Base-by-base conservation (phyloP, 2,888 invertebrate species). In the Gasteruption jaculator region DNA sequence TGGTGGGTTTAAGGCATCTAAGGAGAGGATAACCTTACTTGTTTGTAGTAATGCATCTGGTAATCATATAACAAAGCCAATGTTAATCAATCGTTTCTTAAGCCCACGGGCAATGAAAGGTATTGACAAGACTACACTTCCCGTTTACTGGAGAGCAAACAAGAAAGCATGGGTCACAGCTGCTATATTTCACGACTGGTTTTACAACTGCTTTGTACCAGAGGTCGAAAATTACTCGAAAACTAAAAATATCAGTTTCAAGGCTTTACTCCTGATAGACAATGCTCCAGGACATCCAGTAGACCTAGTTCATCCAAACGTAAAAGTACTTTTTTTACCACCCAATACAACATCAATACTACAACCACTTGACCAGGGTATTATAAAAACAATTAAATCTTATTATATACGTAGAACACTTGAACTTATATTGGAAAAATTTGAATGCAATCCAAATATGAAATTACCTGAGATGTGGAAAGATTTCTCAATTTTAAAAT, bases 71-170 rank as follows among this genome's bases (percentile, higher is more conserved):
- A 19, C 24, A 43, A 43, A 43, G 20, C 43, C 43, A 6, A 6
- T 43, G 16, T 26, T 38, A 26, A 31, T 43, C 25, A 39, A 39
- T 43, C 3, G 27, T 10, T 19, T 22, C 15, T 43, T 38, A 11
- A 5, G 22, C 22, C 42, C 42, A 26, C 37, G 42, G 29, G 42
- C 30, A 18, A 41, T 42, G 18, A 42, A 38, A 42, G 29, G 22
- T 35, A 38, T 30, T 6, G 24, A 42, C 18, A 12, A 19, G 19
- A 19, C 45, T 20, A 24, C 30, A 45, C 41, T 38, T 26, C 44
- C 35, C 10, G 35, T 35, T 18, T 22, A 20, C 22, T 21, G 20
- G 21, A 18, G 20, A 22, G 19, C 35, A 5, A 35, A 35, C 20
- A 35, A 35, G 12, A n/a, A 35, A 35, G 22, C 35, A 8, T 35